Percentiles rank a stretch among this genome's conserved stretches.
phyloP scores from a whole-genome alignment of 2,888 invertebrate species.

The Tipula vernalis region DNA sequence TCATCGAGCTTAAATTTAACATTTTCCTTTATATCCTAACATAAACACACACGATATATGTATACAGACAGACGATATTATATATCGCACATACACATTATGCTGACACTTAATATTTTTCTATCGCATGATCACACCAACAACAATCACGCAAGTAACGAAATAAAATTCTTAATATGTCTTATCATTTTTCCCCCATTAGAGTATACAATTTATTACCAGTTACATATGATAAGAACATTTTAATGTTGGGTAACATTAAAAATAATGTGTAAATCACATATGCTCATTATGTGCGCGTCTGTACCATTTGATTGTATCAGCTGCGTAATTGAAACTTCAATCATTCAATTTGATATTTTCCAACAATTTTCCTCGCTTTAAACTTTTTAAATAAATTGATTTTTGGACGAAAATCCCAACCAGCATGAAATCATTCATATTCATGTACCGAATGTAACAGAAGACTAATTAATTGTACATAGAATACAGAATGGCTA shows the following conservation, averaged over 20 bases:
- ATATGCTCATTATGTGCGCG: not conserved
- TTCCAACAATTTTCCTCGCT: not conserved
- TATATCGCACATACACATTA: not conserved
- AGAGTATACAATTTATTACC: not conserved
- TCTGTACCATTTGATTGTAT: not conserved
- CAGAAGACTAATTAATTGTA: not conserved
- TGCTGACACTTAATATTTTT: not conserved
- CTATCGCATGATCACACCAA: not conserved
- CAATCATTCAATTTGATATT: not conserved
- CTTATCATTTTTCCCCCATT: not conserved
- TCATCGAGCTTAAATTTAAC: not conserved
- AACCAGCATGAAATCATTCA: not conserved
- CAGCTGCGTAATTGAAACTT: not conserved
- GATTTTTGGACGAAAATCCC: too few species aligned
- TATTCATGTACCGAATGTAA: not conserved
- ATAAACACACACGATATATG: not conserved
- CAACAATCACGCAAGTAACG: not conserved
- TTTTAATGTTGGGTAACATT: not conserved
- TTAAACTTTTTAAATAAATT: too few species aligned
- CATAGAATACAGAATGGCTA: not conserved
- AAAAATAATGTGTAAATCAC: not conserved
- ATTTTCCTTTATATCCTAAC: not conserved
- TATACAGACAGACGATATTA: not conserved
- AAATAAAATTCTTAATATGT: not conserved
- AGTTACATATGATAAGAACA: not conserved